Conservation (phyloP, 2,797 vertebrate genomes). For the Percopsis omiscomaycus region DNA sequence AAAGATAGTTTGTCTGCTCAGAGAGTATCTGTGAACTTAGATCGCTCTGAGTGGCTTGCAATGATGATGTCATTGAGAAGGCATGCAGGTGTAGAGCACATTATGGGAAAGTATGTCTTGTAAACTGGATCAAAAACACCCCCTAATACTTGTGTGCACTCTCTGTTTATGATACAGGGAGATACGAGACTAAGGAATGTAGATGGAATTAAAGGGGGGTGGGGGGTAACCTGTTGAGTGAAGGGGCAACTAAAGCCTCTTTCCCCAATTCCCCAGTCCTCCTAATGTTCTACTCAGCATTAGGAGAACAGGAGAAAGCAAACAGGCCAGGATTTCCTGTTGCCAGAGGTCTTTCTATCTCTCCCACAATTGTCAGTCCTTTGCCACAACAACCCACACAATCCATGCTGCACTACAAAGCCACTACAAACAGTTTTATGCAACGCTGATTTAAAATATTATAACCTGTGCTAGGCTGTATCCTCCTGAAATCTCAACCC, state of each 20-base stretch:
- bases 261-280: neutral
- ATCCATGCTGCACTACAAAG: too few relatives aligned
- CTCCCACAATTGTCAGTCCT: neutral
- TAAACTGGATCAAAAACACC: conserved; percentile 22
- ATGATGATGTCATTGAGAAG: conserved; percentile 56
- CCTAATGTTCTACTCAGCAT: conserved; percentile 41
- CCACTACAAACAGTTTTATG: too few relatives aligned
- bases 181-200: conserved; percentile 71
- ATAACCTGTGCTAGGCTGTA: too few relatives aligned
- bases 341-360: conserved; percentile 21
- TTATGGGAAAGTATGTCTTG: conserved; percentile 1
- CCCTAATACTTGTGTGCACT: conserved; percentile 13
- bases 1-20: neutral
- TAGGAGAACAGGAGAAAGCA: conserved; percentile 41
- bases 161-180: conserved; percentile 71
- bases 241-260: conserved; percentile 47
- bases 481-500: too few relatives aligned
- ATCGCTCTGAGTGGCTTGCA: neutral
- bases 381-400: too few relatives aligned
- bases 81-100: conserved; percentile 21
- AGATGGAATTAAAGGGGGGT: neutral
- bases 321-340: conserved; percentile 54
- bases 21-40: neutral
- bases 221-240: conserved; percentile 44
- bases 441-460: too few relatives aligned